Conservation (phyloP, 2,797 vertebrate genomes). For the Notolabrus celidotus region DNA sequence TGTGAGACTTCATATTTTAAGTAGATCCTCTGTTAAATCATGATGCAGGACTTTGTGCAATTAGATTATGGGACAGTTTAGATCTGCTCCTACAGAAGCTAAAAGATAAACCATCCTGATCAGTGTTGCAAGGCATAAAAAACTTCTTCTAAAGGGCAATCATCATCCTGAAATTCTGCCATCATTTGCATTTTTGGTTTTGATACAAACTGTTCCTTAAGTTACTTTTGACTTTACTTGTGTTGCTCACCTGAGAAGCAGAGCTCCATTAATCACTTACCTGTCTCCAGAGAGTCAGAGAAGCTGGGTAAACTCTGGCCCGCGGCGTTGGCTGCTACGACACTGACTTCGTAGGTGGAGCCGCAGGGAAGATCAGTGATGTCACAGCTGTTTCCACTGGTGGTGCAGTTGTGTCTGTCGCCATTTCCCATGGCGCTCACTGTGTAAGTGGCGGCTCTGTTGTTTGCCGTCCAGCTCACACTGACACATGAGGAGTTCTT, state of each 20-base stretch:
- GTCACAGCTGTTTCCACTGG: slow-evolving; percentile 74
- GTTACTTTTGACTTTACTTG: no score
- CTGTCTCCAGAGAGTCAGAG: slow-evolving; percentile 88
- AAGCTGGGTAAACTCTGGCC: slow-evolving; percentile 92
- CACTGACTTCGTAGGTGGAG: slow-evolving; percentile 86
- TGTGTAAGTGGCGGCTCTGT: slow-evolving; percentile 82
- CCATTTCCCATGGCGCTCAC: slow-evolving; percentile 79
- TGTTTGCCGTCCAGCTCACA: slow-evolving; percentile 86
- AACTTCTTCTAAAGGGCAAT: no score
- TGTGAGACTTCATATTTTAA: no score
- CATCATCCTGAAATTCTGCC: no score
- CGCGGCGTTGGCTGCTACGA: slow-evolving; percentile 78
- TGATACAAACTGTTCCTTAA: no score
- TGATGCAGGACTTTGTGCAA: no score
- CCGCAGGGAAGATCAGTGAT: slow-evolving; percentile 88
- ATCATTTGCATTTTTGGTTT: no score
- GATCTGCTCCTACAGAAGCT: no score
- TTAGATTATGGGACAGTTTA: no score
- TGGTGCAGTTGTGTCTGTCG: slow-evolving; percentile 80
- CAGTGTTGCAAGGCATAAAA: no score
- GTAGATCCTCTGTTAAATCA: no score
- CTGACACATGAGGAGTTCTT: slow-evolving; percentile 74
- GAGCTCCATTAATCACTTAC: slow-evolving; percentile 64
- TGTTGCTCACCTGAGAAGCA: not conserved
- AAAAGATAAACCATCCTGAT: no score